phyloP scores from a whole-genome alignment of 2,888 invertebrate species.

The Clitarchus hookeri region DNA sequence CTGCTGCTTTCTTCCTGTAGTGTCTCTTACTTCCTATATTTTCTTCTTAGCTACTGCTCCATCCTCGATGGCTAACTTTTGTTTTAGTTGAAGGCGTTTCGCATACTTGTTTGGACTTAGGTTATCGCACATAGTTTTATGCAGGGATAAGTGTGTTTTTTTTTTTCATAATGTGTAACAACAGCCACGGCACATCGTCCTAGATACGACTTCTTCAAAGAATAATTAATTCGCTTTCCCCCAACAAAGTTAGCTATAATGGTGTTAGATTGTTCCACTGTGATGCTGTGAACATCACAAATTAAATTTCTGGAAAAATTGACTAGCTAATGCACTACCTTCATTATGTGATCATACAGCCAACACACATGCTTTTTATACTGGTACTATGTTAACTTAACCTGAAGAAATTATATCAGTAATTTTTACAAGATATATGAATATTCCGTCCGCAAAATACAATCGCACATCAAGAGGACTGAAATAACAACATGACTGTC shows the following conservation, averaged over 20 bases:
- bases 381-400: no score
- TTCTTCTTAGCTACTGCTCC: neutral
- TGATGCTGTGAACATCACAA: constrained; percentile 32
- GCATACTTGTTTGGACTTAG: no score
- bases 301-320: constrained; percentile 32
- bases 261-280: constrained; percentile 29
- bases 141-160: no score
- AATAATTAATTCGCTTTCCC: constrained; percentile 35
- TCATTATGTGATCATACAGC: no score
- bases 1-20: neutral
- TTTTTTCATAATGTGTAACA: no score
- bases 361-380: constrained; percentile 9
- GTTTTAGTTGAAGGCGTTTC: constrained; percentile 19
- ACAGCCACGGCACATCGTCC: constrained; percentile 31
- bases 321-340: constrained; percentile 28
- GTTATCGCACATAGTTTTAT: no score
- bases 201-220: constrained; percentile 31
- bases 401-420: no score
- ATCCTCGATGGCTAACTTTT: neutral
- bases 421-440: no score
- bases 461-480: no score
- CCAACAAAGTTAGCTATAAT: constrained; percentile 33
- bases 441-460: no score
- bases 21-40: neutral
- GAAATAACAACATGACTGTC: no score